Evolutionary conservation across 2,797 vertebrate genomes (phyloP), one percentile per base, ranked within the genome.

Genomic region (Danio tinwini): DNA sequence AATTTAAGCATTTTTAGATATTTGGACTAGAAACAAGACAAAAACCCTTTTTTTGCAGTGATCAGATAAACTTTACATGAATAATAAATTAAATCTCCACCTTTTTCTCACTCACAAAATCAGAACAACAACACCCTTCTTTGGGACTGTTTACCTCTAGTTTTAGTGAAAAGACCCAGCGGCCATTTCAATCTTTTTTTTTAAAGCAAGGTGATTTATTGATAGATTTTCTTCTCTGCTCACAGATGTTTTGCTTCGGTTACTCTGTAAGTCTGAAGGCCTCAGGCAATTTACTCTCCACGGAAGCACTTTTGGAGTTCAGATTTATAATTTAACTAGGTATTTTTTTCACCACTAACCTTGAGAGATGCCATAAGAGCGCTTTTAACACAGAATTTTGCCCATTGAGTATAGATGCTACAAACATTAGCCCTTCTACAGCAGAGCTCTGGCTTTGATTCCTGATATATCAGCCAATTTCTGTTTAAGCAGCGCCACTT

Each of bases 271-370:
- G 21, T 53, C 39, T 71, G 39, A 69, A 81, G 56, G 73, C 76
- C 53, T 76, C 45, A 45, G 80, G 74, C 58, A 80, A 80, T 80
- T 55, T 67, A 47, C 19, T 78, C 40, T 77, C 70, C 73, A 55
- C 53, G 47, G 65, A 79, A 78, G 44, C 74, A 73, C 53, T 84
- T 78, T 64, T 82, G 44, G 47, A 72, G 81, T 76, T 19, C 53
- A 72, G 62, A 76, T 78, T 80, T 78, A 77, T 69, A 74, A 67
- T 73, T 82, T 74, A 78, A 82, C 64, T 58, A 77, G 6, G 45
- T 12, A 40, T 74, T 61, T 71, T 74, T 56, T 17, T 14, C 50
- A n/a, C 14, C 47, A 64, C 74, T 78, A 78, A 75, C 71, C 76
- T 81, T 82, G 70, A 78, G 73, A 80, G 61, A 72, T 53, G 75